A percentile compares a stretch with the other conserved stretches of the same genome.
phyloP scores from a whole-genome alignment of 1,140 invertebrate genomes.

The Monochamus saltuarius region DNA sequence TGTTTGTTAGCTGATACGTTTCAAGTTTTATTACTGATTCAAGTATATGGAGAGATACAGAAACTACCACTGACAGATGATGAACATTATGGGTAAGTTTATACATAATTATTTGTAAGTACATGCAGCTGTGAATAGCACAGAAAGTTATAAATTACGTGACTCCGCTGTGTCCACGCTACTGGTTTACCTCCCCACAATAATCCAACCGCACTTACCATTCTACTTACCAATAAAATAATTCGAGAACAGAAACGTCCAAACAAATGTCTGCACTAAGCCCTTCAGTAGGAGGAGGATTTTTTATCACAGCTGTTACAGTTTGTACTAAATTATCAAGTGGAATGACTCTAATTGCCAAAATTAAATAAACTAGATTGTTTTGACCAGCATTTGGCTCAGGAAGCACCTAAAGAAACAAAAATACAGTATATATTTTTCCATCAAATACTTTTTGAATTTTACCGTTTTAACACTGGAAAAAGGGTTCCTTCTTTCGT shows the following conservation, averaged over 20 bases:
- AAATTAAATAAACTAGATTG: constrained; percentile 77
- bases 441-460: not conserved
- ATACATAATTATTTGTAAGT: too few relatives aligned
- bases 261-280: constrained; percentile 62
- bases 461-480: constrained; percentile 56
- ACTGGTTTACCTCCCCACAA: too few relatives aligned
- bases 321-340: constrained; percentile 86
- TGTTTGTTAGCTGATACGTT: too few relatives aligned
- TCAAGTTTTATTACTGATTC: too few relatives aligned
- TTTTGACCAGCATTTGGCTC: constrained; percentile 71
- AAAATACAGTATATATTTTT: not conserved
- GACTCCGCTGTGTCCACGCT: too few relatives aligned
- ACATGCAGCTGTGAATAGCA: too few relatives aligned
- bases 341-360: constrained; percentile 80
- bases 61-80: too few relatives aligned
- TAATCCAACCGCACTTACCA: too few relatives aligned
- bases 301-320: constrained; percentile 77
- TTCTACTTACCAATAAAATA: constrained; percentile 57
- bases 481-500: constrained; percentile 65
- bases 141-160: too few relatives aligned
- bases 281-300: constrained; percentile 70
- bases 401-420: constrained; percentile 58
- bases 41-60: too few relatives aligned
- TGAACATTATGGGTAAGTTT: too few relatives aligned
- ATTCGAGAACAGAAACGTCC: constrained; percentile 63